Evolutionary conservation across 2,888 invertebrate genomes (phyloP), one percentile per base, ranked within the genome.

Genomic region (Melikaiella ostensackeni): DNA sequence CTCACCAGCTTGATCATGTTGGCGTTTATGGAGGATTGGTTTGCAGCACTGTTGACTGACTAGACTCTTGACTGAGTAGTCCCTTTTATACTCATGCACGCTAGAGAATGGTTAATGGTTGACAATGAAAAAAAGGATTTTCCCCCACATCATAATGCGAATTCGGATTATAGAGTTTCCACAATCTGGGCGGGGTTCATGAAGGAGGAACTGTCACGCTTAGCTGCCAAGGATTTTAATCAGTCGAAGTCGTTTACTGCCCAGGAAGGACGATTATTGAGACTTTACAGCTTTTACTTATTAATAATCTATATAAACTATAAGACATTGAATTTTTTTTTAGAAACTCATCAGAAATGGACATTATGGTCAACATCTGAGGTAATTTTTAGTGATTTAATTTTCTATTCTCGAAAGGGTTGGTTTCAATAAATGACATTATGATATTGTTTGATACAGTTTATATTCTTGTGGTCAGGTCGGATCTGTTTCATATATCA

Each of bases 1-100:
- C 94, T 94, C 92, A 94, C 94, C 93, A 94, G 92, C 88, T 94
- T 94, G 92, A 93, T 93, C 94, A 94, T 94, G 91, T 93, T 93
- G 92, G 86, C 87, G 77, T 81, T 64, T 70, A 70, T 46, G 42
- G 66, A 46, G 46, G 66, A 70, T 70, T 50, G 24, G 42, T 66
- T 66, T 42, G 16, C 42, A 66, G 66, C n/a, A 70, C 66, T 70
- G 66, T 70, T 70, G 66, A 70, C 66, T 70, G 66, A 70, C 42
- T 70, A 70, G 66, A 70, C 30, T 42, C 24, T 42, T 46, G 27
- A 42, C 46, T 70, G 42, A 27, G 13, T 46, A 70, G 66, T 70
- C 66, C 66, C 46, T 70, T 70, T 46, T 70, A 70, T 70, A 70
- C 66, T 42, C 66, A 30, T 70, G 24, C 9, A 70, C n/a, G n/a